These are phyloP conservation scores for Emys orbicularis DNA, from an alignment of 2,797 vertebrate genomes.

Conservation along the genomic window DNA sequence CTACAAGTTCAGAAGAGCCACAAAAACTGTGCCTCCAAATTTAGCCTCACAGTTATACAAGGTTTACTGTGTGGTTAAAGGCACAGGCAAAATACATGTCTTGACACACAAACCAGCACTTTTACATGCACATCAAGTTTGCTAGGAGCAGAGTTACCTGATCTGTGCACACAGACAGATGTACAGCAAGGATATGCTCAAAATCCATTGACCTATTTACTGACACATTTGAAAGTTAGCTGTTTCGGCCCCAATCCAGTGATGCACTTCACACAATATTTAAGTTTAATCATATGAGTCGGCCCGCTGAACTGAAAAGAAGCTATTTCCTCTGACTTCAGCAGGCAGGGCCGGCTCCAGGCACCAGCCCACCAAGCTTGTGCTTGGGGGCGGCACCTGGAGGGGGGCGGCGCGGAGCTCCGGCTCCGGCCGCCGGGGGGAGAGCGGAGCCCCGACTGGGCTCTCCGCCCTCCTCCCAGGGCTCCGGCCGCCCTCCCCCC, in stretches of 20 bases:
- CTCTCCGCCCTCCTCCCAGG: too few relatives aligned
- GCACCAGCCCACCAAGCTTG: too few relatives aligned
- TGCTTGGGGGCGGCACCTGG: too few relatives aligned
- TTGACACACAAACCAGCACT: not conserved
- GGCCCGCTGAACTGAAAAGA: not conserved
- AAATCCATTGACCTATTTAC: not conserved
- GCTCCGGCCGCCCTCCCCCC: too few relatives aligned
- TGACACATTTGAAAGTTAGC: not conserved
- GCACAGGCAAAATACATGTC: not conserved
- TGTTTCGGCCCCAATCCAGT: not conserved
- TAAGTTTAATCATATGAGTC: not conserved
- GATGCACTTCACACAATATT: conserved; percentile 5
- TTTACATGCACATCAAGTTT: not conserved
- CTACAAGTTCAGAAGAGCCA: not conserved
- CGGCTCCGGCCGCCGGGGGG: too few relatives aligned
- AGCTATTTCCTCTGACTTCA: conserved; percentile 3
- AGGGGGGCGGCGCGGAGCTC: too few relatives aligned
- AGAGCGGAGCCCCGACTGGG: too few relatives aligned
- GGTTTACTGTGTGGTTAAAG: not conserved
- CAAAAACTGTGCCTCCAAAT: not conserved
- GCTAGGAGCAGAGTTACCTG: not conserved
- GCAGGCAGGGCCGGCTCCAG: not conserved
- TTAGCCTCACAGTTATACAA: not conserved
- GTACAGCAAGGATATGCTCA: not conserved
- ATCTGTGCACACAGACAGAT: not conserved